Conservation (phyloP, 2,888 invertebrate species). For the Eustalomyia histrio region DNA sequence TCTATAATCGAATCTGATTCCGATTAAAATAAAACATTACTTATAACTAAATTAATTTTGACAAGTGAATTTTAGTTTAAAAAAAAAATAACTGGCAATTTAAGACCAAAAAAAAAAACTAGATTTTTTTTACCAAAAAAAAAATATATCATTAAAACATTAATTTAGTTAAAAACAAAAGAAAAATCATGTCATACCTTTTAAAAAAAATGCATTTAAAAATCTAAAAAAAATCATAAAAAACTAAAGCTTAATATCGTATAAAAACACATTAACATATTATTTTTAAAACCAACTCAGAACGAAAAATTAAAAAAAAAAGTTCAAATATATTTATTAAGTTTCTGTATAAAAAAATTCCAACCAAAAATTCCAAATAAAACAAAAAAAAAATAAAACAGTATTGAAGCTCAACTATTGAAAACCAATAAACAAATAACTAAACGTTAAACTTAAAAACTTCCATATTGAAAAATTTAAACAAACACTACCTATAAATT, state of each 20-base stretch:
- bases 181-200: constrained; percentile 6
- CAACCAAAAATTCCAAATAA: constrained; percentile 47
- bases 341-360: constrained; percentile 51
- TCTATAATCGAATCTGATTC: too few relatives aligned
- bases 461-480: constrained; percentile 65
- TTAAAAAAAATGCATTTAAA: constrained; percentile 37
- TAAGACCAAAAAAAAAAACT: background rate
- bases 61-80: constrained; percentile 5
- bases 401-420: constrained; percentile 63
- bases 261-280: constrained; percentile 9
- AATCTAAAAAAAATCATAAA: constrained; percentile 18
- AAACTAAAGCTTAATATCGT: constrained; percentile 41
- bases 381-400: constrained; percentile 43
- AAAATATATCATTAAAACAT: background rate
- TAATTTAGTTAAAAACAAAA: background rate
- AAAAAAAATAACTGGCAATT: constrained; percentile 22
- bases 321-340: constrained; percentile 59
- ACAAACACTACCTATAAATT: constrained; percentile 8
- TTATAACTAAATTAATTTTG: background rate
- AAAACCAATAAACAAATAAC: constrained; percentile 61
- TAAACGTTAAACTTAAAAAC: constrained; percentile 57
- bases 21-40: background rate
- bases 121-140: background rate
- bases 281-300: constrained; percentile 40
- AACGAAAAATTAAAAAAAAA: constrained; percentile 39